phyloP scores from a whole-genome alignment of 2,797 vertebrate genomes.

The Xiphorhynchus erythropygius region DNA sequence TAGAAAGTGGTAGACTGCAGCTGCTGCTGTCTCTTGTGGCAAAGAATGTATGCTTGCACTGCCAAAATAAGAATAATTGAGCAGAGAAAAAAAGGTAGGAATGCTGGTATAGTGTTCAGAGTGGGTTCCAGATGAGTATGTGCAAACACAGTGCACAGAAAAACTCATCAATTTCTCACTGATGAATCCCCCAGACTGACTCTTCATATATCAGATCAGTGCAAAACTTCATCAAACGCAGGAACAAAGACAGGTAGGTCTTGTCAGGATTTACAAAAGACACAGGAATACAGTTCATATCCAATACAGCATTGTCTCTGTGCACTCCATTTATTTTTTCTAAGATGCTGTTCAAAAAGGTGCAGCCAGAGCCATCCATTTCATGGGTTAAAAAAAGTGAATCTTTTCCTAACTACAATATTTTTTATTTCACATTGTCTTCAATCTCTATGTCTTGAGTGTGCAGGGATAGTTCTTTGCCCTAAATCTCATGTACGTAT shows the following conservation, averaged over 20 bases:
- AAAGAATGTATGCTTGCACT: not conserved
- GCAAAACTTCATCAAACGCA: not conserved
- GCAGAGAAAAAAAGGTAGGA: not conserved
- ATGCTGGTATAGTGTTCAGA: not conserved
- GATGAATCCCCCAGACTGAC: not conserved
- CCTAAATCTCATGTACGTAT: conserved; percentile 70
- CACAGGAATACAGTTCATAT: not conserved
- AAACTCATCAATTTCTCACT: not conserved
- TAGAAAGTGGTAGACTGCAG: not conserved
- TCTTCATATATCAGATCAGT: conserved; percentile 19
- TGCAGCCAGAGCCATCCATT: conserved; percentile 22
- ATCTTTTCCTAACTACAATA: not conserved
- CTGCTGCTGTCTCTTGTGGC: not conserved
- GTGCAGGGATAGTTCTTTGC: conserved; percentile 16
- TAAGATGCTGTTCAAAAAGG: not conserved
- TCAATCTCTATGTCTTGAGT: conserved; percentile 36
- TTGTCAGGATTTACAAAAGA: conserved; percentile 44
- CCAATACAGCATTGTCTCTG: not conserved
- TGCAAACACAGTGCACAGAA: not conserved
- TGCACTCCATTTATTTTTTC: conserved; percentile 35
- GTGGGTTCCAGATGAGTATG: not conserved
- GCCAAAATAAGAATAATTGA: not conserved
- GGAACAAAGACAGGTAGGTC: conserved; percentile 9
- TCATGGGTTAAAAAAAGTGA: conserved; percentile 44
- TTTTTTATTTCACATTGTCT: conserved; percentile 46